Evolutionary conservation across 2,888 invertebrate species (phyloP), one percentile per base, ranked within the genome.

Genomic region (Netelia melanura): DNA sequence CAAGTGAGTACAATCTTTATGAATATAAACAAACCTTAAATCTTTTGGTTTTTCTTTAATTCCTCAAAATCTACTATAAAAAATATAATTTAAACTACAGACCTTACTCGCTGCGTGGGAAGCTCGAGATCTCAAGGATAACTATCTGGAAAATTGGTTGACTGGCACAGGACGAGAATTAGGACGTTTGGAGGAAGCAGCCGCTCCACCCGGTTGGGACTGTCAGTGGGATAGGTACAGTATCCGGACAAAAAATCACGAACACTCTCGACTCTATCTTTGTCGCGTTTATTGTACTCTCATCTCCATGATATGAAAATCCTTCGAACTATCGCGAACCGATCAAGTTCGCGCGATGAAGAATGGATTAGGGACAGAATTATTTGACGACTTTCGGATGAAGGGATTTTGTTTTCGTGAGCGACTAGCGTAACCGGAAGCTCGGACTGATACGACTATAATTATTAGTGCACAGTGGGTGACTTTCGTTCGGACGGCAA

Each of bases 151-250:
- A 87, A 94, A 95, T 87, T 96, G 96, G 95, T 93, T 96, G 89
- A 94, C 94, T 79, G 95, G 95, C 80, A 96, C 95, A 5, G 95
- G 95, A 89, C 94, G 94, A 56, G 95, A 96, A 90, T 93, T 97
- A 87, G 94, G 94, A 87, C 95, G 95, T 88, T 94, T 96, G 89
- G 96, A 96, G 93, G 94, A 95, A 92, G 95, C 95, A 85, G 96
- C 96, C 14, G 95, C 96, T 56, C 96, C 96, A 43, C 94, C 94
- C 61, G 96, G 96, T 90, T 96, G 96, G 96, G 95, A 95, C 89
- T 96, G 96, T 92, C 95, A 96, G 91, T 97, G 96, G 96, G 96
- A 96, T 95, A 96, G 96, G 96, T 96, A 96, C 94, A 95, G 94
- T 92, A 92, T 93, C 91, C 91, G 87, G 86, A 90, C 30, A 62